These are phyloP conservation scores for Zelleria hepariella DNA, from an alignment of 2,888 invertebrate genomes.

Conservation along the genomic window DNA sequence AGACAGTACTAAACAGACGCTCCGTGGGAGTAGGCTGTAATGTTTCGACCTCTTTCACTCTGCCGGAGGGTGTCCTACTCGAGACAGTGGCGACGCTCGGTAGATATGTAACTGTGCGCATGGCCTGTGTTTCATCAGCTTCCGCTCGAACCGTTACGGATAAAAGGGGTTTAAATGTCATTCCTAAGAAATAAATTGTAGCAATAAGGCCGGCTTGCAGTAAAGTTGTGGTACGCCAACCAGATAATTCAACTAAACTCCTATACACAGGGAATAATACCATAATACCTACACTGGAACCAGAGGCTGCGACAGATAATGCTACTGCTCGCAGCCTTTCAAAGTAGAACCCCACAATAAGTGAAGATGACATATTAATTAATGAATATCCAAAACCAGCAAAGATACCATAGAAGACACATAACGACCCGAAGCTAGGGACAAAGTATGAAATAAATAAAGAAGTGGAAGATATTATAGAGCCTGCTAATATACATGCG, in stretches of 20 bases:
- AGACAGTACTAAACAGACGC: slow-evolving; percentile 32
- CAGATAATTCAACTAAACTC: slow-evolving; percentile 36
- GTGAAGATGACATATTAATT: slow-evolving; percentile 39
- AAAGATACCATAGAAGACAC: slow-evolving; percentile 43
- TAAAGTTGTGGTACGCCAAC: slow-evolving; percentile 48
- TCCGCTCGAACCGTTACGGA: slow-evolving; percentile 43
- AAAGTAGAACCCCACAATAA: slow-evolving; percentile 62
- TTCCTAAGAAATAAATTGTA: slow-evolving; percentile 40
- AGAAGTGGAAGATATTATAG: slow-evolving; percentile 37
- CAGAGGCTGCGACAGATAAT: slow-evolving; percentile 40
- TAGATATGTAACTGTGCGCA: slow-evolving; percentile 52
- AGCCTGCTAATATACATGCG: slow-evolving; percentile 49
- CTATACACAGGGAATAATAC: slow-evolving; percentile 43
- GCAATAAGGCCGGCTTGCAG: slow-evolving; percentile 51
- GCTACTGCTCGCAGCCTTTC: slow-evolving; percentile 49
- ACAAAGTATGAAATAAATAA: slow-evolving; percentile 45
- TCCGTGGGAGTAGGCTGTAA: slow-evolving; percentile 31
- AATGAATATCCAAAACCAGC: slow-evolving; percentile 51
- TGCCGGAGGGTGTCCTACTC: not conserved
- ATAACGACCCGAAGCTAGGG: slow-evolving; percentile 29
- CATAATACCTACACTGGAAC: slow-evolving; percentile 55
- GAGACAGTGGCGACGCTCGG: slow-evolving; percentile 39
- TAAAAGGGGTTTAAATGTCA: slow-evolving; percentile 49
- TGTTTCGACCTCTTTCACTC: not conserved
- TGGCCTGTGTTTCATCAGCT: slow-evolving; percentile 41